phyloP scores from a whole-genome alignment of 2,113 vertebrate genomes.

The Alethe castanea region DNA sequence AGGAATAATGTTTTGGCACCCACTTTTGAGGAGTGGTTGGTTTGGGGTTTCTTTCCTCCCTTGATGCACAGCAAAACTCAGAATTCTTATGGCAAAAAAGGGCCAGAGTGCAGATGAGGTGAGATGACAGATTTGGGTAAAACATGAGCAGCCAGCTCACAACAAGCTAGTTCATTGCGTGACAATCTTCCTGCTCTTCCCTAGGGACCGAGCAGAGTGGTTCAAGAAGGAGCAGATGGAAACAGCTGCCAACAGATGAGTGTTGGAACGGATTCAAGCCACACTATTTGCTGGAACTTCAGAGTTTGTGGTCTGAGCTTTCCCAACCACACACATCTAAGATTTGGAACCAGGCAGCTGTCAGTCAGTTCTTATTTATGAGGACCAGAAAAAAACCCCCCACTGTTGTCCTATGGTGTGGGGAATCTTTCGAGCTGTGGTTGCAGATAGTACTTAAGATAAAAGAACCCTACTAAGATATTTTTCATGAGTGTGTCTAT shows the following conservation, averaged over 20 bases:
- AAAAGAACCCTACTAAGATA: neutral
- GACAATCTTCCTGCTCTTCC: slow-evolving; percentile 1
- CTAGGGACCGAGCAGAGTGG: neutral
- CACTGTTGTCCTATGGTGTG: neutral
- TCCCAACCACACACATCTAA: neutral
- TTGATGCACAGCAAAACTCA: neutral
- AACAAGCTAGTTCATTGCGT: neutral
- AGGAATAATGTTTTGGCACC: neutral
- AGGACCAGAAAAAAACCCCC: neutral
- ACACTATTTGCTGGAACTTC: neutral
- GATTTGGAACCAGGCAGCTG: neutral
- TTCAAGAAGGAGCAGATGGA: slow-evolving; percentile 1
- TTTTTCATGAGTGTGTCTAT: neutral
- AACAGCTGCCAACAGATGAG: neutral
- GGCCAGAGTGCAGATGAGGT: neutral
- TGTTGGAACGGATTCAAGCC: slow-evolving; percentile 10
- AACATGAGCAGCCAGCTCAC: neutral
- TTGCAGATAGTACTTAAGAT: neutral
- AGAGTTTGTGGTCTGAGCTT: neutral
- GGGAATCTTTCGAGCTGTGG: neutral
- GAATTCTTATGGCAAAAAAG: neutral
- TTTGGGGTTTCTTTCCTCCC: neutral
- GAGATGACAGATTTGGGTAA: neutral
- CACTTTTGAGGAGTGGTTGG: neutral
- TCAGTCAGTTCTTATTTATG: neutral